Evolutionary conservation across 2,113 vertebrate species (phyloP).

Genomic region (Psilopsiagon aurifrons): DNA sequence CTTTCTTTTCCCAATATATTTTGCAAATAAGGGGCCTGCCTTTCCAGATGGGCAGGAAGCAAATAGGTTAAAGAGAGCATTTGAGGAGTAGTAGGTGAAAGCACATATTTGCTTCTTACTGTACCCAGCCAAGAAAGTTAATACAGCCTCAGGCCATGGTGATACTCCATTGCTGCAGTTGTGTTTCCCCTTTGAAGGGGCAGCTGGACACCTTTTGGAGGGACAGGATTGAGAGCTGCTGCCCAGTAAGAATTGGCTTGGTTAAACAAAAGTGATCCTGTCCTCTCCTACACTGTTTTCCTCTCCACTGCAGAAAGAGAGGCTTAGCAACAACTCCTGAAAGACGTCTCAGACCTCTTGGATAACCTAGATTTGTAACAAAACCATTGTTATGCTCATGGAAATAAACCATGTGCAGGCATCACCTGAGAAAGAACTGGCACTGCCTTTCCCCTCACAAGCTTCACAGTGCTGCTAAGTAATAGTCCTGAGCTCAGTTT

Average conservation of each 20-base stretch:
- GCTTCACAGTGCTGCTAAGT: not conserved
- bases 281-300: not conserved
- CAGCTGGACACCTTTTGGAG: not conserved
- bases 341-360: not conserved
- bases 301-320: not conserved
- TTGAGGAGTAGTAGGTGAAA: not conserved
- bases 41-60: conserved; percentile 23
- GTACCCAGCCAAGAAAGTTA: not conserved
- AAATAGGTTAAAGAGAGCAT: not conserved
- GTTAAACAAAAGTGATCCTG: not conserved
- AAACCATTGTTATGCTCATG: not conserved
- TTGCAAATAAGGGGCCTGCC: not conserved
- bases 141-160: not conserved
- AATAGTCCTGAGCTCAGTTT: not conserved
- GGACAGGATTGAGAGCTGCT: not conserved
- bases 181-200: not conserved
- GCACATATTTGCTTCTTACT: not conserved
- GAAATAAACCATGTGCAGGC: not conserved
- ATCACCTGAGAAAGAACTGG: not conserved
- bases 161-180: not conserved
- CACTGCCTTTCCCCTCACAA: not conserved
- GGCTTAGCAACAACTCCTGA: not conserved
- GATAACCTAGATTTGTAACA: not conserved
- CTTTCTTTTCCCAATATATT: not conserved
- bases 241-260: not conserved